Conservation (phyloP, 2,797 vertebrate species). For the Parauchenoglanis ngamensis region DNA sequence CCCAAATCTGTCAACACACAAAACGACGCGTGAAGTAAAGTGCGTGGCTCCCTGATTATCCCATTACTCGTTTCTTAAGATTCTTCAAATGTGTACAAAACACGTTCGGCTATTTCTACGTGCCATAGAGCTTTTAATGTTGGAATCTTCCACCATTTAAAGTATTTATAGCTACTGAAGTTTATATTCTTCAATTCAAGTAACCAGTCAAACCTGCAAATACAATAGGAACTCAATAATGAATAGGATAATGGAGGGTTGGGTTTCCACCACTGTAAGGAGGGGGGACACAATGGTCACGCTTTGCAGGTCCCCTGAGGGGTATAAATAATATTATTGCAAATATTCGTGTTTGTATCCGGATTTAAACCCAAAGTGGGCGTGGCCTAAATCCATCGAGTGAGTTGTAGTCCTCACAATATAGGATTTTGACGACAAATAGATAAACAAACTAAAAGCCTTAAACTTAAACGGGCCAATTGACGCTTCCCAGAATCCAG, state of each 20-base stretch:
- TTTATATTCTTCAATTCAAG: neutral
- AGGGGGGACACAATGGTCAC: neutral
- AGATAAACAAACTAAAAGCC: neutral
- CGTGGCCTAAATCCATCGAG: no score
- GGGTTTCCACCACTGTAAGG: neutral
- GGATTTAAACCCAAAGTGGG: neutral
- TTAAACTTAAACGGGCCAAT: neutral
- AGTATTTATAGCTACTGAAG: neutral
- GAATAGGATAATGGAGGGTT: neutral
- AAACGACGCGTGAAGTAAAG: neutral
- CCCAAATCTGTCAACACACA: slow-evolving; percentile 58
- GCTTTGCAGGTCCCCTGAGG: neutral
- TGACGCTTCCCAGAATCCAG: no score
- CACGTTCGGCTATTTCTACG: neutral
- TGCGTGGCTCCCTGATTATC: neutral
- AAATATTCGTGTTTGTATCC: neutral
- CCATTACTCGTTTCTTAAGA: neutral
- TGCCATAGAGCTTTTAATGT: neutral
- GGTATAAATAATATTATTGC: no score
- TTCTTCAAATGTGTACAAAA: neutral
- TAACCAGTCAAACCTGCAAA: neutral
- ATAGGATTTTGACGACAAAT: no score
- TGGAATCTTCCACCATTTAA: neutral
- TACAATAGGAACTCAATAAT: neutral
- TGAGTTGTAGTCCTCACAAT: neutral